phyloP scores from a whole-genome alignment of 1,140 invertebrate species.

The Popillia japonica region DNA sequence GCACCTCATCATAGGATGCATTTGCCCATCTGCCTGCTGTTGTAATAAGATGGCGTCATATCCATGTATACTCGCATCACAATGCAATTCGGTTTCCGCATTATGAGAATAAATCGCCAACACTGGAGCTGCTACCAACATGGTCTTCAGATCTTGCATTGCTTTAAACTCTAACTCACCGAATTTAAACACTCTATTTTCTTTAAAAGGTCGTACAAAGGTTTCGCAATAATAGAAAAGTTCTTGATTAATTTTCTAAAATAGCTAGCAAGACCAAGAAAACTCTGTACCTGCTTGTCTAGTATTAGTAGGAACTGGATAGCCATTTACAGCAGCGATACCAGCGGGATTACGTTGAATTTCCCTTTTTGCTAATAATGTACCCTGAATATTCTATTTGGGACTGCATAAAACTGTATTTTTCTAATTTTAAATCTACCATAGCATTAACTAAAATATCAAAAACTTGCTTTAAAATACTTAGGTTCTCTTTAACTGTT shows the following conservation, averaged over 20 bases:
- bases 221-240: slow-evolving; percentile 49
- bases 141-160: background rate
- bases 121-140: background rate
- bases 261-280: slow-evolving; percentile 41
- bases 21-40: background rate
- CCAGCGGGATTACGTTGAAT: too few species aligned
- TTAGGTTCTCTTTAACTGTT: slow-evolving; percentile 25
- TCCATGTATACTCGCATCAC: background rate
- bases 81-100: slow-evolving; percentile 8
- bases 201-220: background rate
- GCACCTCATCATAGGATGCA: background rate
- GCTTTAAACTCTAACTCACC: background rate
- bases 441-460: too few species aligned
- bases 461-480: background rate
- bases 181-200: background rate
- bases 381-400: too few species aligned
- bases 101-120: background rate
- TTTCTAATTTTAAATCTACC: too few species aligned
- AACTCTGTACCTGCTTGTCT: too few species aligned
- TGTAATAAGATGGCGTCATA: slow-evolving; percentile 8
- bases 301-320: too few species aligned
- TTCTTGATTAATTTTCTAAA: slow-evolving; percentile 54
- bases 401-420: too few species aligned
- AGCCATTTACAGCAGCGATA: too few species aligned
- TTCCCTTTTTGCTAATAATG: too few species aligned